phyloP scores from a whole-genome alignment of 53 echinoderm and acorn worm species.

The Henricia sp. region DNA sequence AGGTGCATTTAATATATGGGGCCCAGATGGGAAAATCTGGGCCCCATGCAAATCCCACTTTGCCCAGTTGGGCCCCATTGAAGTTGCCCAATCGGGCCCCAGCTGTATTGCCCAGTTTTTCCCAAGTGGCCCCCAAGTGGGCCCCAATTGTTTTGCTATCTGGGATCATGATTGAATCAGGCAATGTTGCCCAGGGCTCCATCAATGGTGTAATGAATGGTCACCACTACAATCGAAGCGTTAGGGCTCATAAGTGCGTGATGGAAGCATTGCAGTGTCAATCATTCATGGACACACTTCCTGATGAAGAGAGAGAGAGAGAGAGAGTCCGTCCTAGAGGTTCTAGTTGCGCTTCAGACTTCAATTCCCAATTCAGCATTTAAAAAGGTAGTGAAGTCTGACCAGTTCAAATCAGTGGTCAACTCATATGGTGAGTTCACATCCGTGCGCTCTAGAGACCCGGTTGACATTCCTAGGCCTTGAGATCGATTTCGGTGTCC shows the following conservation, averaged over 20 bases:
- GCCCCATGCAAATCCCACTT: too few species aligned
- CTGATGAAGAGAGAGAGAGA: conserved; percentile 37
- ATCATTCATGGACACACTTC: background rate
- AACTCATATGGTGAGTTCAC: background rate
- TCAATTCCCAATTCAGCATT: conserved; percentile 23
- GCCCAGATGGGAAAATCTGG: too few species aligned
- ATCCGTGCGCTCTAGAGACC: background rate
- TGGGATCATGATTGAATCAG: conserved; percentile 74
- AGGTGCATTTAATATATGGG: too few species aligned
- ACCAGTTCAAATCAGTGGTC: background rate
- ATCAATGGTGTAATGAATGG: conserved; percentile 65
- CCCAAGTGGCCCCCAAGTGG: too few species aligned
- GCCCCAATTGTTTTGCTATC: too few species aligned
- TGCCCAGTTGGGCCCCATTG: too few species aligned
- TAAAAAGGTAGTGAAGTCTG: conserved; percentile 3
- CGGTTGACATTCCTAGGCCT: too few species aligned
- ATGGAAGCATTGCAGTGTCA: conserved; percentile 32
- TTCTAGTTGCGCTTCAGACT: background rate
- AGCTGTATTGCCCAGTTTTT: too few species aligned
- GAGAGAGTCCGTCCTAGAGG: conserved; percentile 12
- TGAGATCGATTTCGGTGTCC: too few species aligned
- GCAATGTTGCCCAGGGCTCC: conserved; percentile 70
- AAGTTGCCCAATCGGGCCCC: too few species aligned
- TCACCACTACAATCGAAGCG: conserved; percentile 37
- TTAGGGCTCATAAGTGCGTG: conserved; percentile 36